Percentiles rank a stretch among this genome's conserved stretches.
These are phyloP conservation scores for Machimus atricapillus DNA, from an alignment of 2,888 invertebrate genomes.

Conservation along the genomic window DNA sequence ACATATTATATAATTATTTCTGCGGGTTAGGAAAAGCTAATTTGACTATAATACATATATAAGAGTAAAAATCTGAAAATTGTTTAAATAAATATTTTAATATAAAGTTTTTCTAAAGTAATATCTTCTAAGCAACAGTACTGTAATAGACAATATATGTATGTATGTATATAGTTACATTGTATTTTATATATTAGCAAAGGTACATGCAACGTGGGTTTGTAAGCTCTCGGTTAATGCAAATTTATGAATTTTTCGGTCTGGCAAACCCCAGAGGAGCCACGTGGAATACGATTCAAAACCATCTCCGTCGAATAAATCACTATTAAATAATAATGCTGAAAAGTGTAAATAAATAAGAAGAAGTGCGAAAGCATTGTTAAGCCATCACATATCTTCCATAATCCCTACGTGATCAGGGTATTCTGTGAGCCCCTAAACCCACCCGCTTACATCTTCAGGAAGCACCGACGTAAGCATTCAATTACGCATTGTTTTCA, in stretches of 20 bases:
- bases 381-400: conserved; percentile 33
- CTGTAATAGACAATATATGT: too few relatives aligned
- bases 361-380: conserved; percentile 11
- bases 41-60: too few relatives aligned
- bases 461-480: conserved; percentile 41
- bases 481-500: conserved; percentile 47
- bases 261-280: background rate
- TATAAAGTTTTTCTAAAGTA: too few relatives aligned
- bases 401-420: conserved; percentile 34
- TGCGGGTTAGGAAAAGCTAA: too few relatives aligned
- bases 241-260: background rate
- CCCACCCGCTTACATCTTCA: conserved; percentile 18
- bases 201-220: background rate
- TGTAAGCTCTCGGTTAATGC: background rate
- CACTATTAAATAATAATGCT: conserved; percentile 28
- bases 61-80: too few relatives aligned
- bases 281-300: background rate
- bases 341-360: conserved; percentile 7
- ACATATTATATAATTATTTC: too few relatives aligned
- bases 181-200: too few relatives aligned
- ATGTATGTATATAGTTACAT: too few relatives aligned
- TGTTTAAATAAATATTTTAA: too few relatives aligned
- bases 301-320: conserved; percentile 13
- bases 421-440: conserved; percentile 2
- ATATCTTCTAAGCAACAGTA: too few relatives aligned